phyloP scores from a whole-genome alignment of 1,140 invertebrate species.

The Cataglyphis hispanica region DNA sequence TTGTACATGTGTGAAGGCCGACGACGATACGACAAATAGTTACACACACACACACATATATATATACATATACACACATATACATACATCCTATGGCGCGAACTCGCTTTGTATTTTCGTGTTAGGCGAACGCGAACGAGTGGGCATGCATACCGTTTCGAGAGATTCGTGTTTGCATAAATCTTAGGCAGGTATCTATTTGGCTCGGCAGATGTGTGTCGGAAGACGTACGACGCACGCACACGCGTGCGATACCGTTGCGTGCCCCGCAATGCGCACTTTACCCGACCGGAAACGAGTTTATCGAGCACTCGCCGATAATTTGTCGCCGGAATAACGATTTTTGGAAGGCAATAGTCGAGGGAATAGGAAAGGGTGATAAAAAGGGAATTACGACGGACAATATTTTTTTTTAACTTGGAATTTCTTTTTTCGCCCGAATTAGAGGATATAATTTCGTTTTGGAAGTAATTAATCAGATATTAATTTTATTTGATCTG shows the following conservation, averaged over 20 bases:
- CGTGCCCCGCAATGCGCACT: conserved; percentile 52
- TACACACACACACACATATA: background rate
- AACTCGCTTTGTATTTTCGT: conserved; percentile 43
- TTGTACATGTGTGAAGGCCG: background rate
- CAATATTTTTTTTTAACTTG: background rate
- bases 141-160: background rate
- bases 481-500: background rate
- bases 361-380: background rate
- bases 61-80: too few relatives aligned
- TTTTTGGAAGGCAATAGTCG: background rate
- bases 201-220: conserved; percentile 47
- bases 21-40: background rate
- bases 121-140: background rate
- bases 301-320: conserved; percentile 16
- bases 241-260: conserved; percentile 13
- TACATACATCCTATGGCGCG: background rate
- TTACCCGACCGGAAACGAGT: conserved; percentile 35
- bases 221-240: conserved; percentile 40
- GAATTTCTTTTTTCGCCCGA: background rate
- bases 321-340: conserved; percentile 38
- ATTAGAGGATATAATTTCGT: background rate
- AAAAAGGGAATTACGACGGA: background rate
- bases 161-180: conserved; percentile 62
- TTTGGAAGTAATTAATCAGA: conserved; percentile 6
- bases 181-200: conserved; percentile 62